Percentiles rank a stretch among this genome's conserved stretches.
phyloP scores from a whole-genome alignment of 2,797 vertebrate genomes.

The Halcyon chelicuti region DNA sequence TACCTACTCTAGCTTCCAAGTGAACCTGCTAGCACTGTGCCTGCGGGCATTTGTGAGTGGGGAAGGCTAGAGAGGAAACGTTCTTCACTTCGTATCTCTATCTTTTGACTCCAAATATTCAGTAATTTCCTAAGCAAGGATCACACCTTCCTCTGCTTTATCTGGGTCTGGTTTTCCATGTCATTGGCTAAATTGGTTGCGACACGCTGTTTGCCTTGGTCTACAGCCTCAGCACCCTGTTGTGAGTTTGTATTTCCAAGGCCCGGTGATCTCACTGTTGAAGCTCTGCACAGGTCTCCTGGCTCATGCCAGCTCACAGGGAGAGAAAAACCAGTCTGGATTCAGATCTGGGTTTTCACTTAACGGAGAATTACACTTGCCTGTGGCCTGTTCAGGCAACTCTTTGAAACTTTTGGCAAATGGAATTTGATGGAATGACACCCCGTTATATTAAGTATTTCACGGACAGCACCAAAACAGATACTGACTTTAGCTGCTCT shows the following conservation, averaged over 20 bases:
- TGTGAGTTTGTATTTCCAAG: conserved; percentile 8
- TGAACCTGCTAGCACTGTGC: background rate
- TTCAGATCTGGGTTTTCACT: background rate
- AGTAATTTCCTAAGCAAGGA: background rate
- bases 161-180: background rate
- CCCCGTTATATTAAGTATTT: background rate
- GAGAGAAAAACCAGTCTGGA: background rate
- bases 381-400: background rate
- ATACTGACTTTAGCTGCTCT: background rate
- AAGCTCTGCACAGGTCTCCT: background rate
- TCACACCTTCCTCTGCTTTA: background rate
- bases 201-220: background rate
- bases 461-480: background rate
- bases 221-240: background rate
- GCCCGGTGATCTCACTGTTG: background rate
- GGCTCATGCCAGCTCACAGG: background rate
- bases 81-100: background rate
- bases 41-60: background rate
- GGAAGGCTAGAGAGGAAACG: background rate
- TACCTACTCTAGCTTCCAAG: background rate
- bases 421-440: background rate
- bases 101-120: background rate
- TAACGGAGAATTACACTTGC: background rate
- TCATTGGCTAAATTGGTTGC: background rate
- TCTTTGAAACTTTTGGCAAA: background rate